A percentile compares a stretch with the other conserved stretches of the same genome.
phyloP scores from a whole-genome alignment of 2,888 invertebrate species.

The Cephonodes hylas region DNA sequence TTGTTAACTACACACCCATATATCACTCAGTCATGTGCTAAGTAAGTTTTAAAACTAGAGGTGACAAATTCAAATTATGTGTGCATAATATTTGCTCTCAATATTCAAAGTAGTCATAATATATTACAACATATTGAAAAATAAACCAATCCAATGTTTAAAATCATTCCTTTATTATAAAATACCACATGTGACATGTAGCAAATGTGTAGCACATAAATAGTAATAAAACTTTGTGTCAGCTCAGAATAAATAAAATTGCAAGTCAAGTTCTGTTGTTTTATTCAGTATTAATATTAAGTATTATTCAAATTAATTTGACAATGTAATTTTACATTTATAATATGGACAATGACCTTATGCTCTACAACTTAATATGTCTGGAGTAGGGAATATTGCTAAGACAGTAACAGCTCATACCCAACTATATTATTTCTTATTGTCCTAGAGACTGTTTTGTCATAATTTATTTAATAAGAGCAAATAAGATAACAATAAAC shows the following conservation, averaged over 20 bases:
- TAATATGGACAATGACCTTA: no score
- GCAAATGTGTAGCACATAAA: not conserved
- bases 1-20: not conserved
- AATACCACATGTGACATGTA: not conserved
- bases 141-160: not conserved
- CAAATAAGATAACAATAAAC: no score
- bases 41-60: not conserved
- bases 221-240: not conserved
- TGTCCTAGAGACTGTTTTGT: no score
- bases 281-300: not conserved
- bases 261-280: not conserved
- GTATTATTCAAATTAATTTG: no score
- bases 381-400: no score
- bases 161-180: not conserved
- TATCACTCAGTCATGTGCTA: not conserved
- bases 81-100: not conserved
- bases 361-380: no score
- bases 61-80: not conserved
- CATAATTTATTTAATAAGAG: no score
- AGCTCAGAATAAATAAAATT: slow-evolving; percentile 7
- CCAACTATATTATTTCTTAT: no score
- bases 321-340: no score
- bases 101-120: not conserved
- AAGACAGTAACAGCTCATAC: no score
- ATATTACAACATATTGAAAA: not conserved